Evolutionary conservation across 2,113 vertebrate species (phyloP).

Genomic region (Eulemur rufifrons): DNA sequence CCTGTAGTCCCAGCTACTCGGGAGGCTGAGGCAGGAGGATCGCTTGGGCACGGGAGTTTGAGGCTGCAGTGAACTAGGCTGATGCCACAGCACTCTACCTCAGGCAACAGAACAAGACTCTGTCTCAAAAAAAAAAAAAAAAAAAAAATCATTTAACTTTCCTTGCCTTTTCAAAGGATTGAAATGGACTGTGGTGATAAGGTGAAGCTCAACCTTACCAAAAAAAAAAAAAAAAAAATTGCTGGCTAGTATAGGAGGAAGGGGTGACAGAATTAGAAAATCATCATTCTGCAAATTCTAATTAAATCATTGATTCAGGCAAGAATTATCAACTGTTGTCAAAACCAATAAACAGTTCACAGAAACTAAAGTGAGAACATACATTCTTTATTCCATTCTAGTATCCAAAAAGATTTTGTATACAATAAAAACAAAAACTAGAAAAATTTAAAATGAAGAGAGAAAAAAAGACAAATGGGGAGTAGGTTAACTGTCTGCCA

Average conservation of each 20-base stretch:
- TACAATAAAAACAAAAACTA: neutral
- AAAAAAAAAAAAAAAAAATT: neutral
- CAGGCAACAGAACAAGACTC: too few species aligned
- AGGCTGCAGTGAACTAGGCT: too few species aligned
- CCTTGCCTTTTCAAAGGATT: neutral
- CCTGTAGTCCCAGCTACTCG: too few species aligned
- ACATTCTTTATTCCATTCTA: neutral
- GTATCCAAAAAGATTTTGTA: neutral
- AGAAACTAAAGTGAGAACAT: neutral
- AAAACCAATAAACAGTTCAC: conserved; percentile 6
- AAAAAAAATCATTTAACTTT: neutral
- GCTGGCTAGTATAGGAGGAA: neutral
- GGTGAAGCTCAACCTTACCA: neutral
- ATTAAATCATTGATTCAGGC: neutral
- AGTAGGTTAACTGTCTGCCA: neutral
- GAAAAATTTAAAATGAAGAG: neutral
- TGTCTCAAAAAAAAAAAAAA: neutral
- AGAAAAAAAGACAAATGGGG: neutral
- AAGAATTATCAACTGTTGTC: neutral
- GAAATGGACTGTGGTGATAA: neutral
- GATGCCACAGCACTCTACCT: too few species aligned
- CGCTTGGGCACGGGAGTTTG: too few species aligned
- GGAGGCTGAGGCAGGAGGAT: too few species aligned
- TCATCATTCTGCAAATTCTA: neutral
- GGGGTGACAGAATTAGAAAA: neutral